These are phyloP conservation scores for Oryzias curvinotus DNA, from an alignment of 2,113 vertebrate genomes.

Conservation along the genomic window DNA sequence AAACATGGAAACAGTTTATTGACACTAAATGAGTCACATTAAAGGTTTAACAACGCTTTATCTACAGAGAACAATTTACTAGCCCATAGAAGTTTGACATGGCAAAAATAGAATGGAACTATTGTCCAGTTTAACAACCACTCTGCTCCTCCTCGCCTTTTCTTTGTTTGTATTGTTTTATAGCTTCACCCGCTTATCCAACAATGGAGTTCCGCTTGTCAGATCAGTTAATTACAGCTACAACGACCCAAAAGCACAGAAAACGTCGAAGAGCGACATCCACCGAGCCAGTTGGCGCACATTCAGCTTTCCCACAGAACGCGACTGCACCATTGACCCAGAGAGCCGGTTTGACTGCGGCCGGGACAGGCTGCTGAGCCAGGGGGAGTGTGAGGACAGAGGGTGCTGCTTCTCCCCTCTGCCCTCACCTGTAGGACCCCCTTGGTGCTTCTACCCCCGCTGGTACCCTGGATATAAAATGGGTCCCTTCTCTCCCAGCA, in stretches of 20 bases:
- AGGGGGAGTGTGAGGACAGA: conserved; percentile 50
- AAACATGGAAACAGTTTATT: neutral
- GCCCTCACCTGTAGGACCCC: conserved; percentile 35
- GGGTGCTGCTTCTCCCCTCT: conserved; percentile 64
- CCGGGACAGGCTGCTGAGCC: conserved; percentile 47
- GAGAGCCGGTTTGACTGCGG: conserved; percentile 63
- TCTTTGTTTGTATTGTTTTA: conserved; percentile 9
- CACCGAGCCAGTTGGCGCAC: neutral
- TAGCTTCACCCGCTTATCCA: neutral
- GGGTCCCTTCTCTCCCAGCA: conserved; percentile 51
- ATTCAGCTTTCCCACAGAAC: neutral
- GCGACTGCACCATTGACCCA: conserved; percentile 31
- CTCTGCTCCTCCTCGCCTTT: conserved; percentile 19
- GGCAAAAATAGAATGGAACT: conserved; percentile 17
- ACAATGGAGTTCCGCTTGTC: neutral
- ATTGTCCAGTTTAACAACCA: neutral
- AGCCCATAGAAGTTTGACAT: neutral
- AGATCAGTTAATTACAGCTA: rapidly evolving
- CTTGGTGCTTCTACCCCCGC: conserved; percentile 69
- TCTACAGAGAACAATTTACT: too few relatives aligned
- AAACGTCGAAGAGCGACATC: rapidly evolving
- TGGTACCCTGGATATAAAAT: conserved; percentile 59
- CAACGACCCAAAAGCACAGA: neutral
- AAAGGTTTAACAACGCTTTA: too few relatives aligned
- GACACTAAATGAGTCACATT: too few relatives aligned